Evolutionary conservation across 2,888 invertebrate species (phyloP).

Genomic region (Caradrina clavipalpis): DNA sequence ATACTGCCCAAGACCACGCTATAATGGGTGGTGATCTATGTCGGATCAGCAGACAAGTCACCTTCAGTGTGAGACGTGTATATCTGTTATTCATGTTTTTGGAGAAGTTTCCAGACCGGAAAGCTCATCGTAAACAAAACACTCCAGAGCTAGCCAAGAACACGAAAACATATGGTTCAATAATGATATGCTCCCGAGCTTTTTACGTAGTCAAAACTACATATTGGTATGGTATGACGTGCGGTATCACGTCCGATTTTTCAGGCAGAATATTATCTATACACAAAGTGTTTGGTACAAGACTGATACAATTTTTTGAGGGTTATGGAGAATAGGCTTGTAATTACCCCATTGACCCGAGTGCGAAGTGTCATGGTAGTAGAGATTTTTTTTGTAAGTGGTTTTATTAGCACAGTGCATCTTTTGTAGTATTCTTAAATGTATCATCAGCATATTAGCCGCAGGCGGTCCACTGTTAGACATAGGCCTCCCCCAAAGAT

Average conservation of each 20-base stretch:
- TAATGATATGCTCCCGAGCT: not conserved
- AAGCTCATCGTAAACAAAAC: constrained; percentile 29
- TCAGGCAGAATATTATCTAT: too few relatives aligned
- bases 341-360: too few relatives aligned
- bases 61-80: constrained; percentile 11
- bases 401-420: too few relatives aligned
- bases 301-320: too few relatives aligned
- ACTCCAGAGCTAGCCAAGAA: constrained; percentile 18
- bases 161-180: constrained; percentile 3
- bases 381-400: too few relatives aligned
- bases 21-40: constrained; percentile 21
- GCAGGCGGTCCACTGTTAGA: too few relatives aligned
- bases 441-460: too few relatives aligned
- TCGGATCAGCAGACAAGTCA: constrained; percentile 23
- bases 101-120: constrained; percentile 13
- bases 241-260: not conserved
- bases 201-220: not conserved
- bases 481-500: too few relatives aligned
- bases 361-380: too few relatives aligned
- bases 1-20: constrained; percentile 29
- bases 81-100: constrained; percentile 28
- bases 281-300: too few relatives aligned
- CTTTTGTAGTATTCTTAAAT: too few relatives aligned
- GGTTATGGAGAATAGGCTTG: too few relatives aligned
- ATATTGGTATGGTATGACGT: not conserved